Evolutionary conservation across 2,113 vertebrate genomes (phyloP).

Genomic region (Carassius auratus): DNA sequence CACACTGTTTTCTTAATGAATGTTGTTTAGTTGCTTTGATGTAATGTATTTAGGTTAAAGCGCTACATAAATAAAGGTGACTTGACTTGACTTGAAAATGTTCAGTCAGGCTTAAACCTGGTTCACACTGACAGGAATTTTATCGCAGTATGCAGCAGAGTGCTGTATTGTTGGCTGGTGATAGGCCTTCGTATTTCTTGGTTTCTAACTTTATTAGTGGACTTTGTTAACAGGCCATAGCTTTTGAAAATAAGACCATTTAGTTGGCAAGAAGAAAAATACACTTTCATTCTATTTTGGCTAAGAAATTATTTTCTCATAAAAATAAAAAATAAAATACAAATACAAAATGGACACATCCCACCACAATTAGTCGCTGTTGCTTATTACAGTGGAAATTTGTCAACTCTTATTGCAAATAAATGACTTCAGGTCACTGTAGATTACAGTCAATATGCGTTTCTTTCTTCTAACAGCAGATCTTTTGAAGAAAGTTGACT

Average conservation of each 20-base stretch:
- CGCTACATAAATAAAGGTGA: too few species aligned
- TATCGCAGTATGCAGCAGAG: neutral
- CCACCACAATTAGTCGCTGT: neutral
- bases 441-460: neutral
- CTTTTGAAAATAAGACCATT: neutral
- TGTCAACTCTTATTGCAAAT: neutral
- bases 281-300: neutral
- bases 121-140: neutral
- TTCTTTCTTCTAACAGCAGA: too few species aligned
- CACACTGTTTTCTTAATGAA: too few species aligned
- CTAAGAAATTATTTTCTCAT: neutral
- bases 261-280: neutral
- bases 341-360: neutral
- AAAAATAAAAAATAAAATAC: neutral
- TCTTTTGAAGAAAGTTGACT: neutral
- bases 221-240: neutral
- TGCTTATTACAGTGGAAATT: neutral
- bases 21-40: too few species aligned
- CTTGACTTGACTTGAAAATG: too few species aligned
- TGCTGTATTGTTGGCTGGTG: neutral
- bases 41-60: too few species aligned
- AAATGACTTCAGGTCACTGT: neutral
- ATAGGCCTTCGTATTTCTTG: neutral
- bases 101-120: neutral
- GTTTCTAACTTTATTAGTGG: neutral